A percentile compares a stretch with the other conserved stretches of the same genome.
Conservation (phyloP, 2,113 vertebrate genomes). For the Alexandromys fortis region DNA sequence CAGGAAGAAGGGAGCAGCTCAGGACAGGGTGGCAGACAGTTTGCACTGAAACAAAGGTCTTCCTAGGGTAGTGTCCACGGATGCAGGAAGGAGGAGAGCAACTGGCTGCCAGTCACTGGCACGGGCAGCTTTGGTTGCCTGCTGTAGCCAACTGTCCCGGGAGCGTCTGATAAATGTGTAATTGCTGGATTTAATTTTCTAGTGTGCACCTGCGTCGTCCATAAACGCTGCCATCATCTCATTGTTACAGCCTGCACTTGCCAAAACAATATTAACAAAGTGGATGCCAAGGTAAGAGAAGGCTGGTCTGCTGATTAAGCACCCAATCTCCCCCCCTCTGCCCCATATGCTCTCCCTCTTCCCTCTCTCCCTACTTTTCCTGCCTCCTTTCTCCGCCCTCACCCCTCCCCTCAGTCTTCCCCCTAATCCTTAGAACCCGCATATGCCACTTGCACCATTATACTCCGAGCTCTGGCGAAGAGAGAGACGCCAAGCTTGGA, state of each 20-base stretch:
- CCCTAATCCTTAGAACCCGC: background rate
- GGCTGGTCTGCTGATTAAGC: background rate
- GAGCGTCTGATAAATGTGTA: conserved; percentile 55
- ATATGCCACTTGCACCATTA: background rate
- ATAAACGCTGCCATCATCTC: conserved; percentile 97
- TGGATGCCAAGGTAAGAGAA: conserved; percentile 88
- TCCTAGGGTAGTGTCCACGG: background rate
- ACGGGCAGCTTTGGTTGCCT: background rate
- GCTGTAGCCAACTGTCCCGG: background rate
- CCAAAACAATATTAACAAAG: conserved; percentile 92
- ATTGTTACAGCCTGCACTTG: conserved; percentile 97
- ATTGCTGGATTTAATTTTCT: conserved; percentile 78
- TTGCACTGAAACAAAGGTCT: background rate
- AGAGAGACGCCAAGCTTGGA: background rate
- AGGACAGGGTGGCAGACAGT: background rate
- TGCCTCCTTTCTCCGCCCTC: background rate
- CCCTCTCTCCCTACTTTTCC: fast-evolving
- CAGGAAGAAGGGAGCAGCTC: background rate
- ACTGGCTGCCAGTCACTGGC: background rate
- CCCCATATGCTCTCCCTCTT: fast-evolving
- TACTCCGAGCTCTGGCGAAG: background rate
- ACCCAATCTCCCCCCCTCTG: too few relatives aligned
- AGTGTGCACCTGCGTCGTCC: conserved; percentile 99
- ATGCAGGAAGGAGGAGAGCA: fast-evolving
- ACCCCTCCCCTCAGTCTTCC: background rate